Percentiles rank a stretch among this genome's conserved stretches.
Evolutionary conservation across 2,113 vertebrate genomes (phyloP).

Genomic region (Andinoacara biseriatus): DNA sequence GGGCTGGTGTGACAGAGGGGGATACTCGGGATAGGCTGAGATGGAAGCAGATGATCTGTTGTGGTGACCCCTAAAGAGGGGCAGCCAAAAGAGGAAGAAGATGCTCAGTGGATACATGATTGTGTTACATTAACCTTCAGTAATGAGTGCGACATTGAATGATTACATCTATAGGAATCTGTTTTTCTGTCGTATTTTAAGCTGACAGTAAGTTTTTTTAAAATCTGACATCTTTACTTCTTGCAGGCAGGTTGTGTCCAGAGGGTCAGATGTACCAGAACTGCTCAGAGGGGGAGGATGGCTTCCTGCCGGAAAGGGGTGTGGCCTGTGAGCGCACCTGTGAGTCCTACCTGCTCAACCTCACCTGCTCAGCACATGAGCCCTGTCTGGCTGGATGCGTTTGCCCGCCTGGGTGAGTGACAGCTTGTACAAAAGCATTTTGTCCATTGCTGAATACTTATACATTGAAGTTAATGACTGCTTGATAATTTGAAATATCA

Average conservation of each 20-base stretch:
- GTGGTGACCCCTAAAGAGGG: neutral
- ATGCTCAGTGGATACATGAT: neutral
- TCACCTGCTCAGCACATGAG: conserved; percentile 84
- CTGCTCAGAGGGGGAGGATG: conserved; percentile 80
- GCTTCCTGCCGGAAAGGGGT: conserved; percentile 75
- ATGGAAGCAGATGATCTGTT: neutral
- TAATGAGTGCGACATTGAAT: neutral
- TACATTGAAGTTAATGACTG: neutral
- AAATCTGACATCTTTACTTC: neutral
- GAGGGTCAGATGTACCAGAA: conserved; percentile 88
- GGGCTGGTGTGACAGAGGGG: neutral
- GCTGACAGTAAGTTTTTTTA: neutral
- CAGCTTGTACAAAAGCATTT: neutral
- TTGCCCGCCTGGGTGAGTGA: conserved; percentile 89
- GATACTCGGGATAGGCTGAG: neutral
- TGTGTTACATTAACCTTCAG: neutral
- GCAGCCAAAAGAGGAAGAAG: neutral
- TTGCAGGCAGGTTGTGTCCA: conserved; percentile 83
- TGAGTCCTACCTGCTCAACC: conserved; percentile 91
- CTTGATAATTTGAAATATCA: neutral
- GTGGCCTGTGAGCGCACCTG: conserved; percentile 88
- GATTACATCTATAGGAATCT: neutral
- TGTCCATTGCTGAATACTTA: neutral
- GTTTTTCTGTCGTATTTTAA: neutral
- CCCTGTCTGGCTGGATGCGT: conserved; percentile 91